These are phyloP conservation scores for Aplodontia rufa DNA, from an alignment of 2,113 vertebrate genomes.

Conservation along the genomic window DNA sequence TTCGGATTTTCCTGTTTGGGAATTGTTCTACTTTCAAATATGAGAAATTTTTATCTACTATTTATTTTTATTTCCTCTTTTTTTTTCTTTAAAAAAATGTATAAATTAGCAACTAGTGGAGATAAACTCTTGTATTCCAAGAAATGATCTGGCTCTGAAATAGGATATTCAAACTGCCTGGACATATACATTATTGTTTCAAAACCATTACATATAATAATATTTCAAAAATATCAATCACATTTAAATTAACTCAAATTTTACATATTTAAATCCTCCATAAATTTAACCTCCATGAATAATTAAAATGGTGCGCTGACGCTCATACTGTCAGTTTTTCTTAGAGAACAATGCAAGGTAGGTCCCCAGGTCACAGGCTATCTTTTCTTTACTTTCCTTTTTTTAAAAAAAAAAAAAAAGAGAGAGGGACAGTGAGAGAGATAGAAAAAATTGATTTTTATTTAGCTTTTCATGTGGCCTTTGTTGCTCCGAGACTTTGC, in stretches of 20 bases:
- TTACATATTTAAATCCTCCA: slow-evolving; percentile 73
- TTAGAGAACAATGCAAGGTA: slow-evolving; percentile 84
- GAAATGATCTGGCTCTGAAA: slow-evolving; percentile 59
- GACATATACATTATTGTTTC: slow-evolving; percentile 21
- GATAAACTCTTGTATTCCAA: slow-evolving; percentile 69
- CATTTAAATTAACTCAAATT: slow-evolving; percentile 83
- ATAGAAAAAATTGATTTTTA: too few relatives aligned
- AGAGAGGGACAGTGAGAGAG: too few relatives aligned
- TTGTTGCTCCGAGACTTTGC: too few relatives aligned
- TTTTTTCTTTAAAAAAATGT: slow-evolving; percentile 55
- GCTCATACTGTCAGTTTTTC: slow-evolving; percentile 82
- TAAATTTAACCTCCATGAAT: slow-evolving; percentile 80
- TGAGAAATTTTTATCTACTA: too few relatives aligned
- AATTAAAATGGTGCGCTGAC: slow-evolving; percentile 74
- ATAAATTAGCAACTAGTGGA: slow-evolving; percentile 76
- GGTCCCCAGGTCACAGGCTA: slow-evolving; percentile 79
- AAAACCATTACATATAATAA: slow-evolving; percentile 77
- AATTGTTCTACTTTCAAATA: too few relatives aligned
- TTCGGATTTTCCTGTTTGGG: too few relatives aligned
- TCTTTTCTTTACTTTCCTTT: too few relatives aligned
- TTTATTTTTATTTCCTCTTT: neutral
- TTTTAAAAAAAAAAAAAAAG: too few relatives aligned
- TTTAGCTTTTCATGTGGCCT: too few relatives aligned
- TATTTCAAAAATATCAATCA: slow-evolving; percentile 74
- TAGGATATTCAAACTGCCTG: slow-evolving; percentile 13